Base-by-base conservation (phyloP, 2,797 vertebrate genomes). In the Syngnathus rostellatus region DNA sequence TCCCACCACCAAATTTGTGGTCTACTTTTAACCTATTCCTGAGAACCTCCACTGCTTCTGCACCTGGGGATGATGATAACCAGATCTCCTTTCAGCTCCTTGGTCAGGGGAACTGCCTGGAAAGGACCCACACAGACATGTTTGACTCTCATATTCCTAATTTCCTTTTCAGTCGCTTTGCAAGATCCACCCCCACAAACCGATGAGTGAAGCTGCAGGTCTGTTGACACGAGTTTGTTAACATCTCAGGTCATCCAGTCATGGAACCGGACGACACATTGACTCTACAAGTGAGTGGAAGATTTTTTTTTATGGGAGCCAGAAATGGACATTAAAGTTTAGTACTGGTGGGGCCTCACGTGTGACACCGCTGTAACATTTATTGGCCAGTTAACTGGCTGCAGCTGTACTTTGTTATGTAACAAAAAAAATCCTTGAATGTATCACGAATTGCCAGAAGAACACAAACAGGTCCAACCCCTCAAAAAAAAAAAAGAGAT, bases 351-450 rank as follows among this genome's bases (percentile, higher is more conserved):
- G 37, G 55, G 55, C 55, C 55, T 57, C 55, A 57, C 55, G 55
- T 57, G 55, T 57, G 55, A 37, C 25, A 57, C 14, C 17, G 25
- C 16, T 17, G 55, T 57, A 37, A 57, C 25, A 57, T 57, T 57
- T 57, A 57, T 37, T 57, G 55, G 25, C 55, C 31, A 7, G 62
- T 63, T 38, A 2, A 57, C 25, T 57, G 55, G 25, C 55, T 38
- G 31, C 55, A 57, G 55, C 55, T 57, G 55, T 17, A 31, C 55
- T 57, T 57, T 6, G 31, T 57, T 57, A 57, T 37, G 55, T 57
- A 57, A 57, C 31, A 1, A 16, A 37, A 57, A 57, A 11, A 16
- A 43, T 43, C 31, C 31, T 7, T 37, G 14, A 57, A 57, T 37
- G 25, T 3, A 1, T 17, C 31, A 38, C 55, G 25, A 57, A 31